phyloP scores from a whole-genome alignment of 2,797 vertebrate genomes.

The Propithecus perrieri region DNA sequence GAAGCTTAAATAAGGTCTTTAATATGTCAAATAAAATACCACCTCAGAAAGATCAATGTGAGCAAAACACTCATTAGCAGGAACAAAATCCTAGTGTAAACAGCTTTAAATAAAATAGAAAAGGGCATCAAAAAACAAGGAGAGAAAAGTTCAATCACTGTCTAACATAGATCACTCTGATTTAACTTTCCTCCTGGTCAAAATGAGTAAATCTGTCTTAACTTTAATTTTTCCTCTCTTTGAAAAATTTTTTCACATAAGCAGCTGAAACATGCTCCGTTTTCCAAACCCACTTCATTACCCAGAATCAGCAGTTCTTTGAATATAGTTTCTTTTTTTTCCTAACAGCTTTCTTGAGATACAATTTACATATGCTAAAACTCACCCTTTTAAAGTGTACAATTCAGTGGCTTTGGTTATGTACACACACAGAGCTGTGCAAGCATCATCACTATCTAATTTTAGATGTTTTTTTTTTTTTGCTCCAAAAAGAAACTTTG shows the following conservation, averaged over 20 bases:
- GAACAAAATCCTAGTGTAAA: slow-evolving; percentile 57
- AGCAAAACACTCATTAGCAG: slow-evolving; percentile 54
- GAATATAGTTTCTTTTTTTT: neutral
- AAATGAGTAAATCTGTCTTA: neutral
- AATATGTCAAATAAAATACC: slow-evolving; percentile 55
- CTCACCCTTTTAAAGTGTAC: neutral
- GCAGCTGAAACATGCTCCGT: neutral
- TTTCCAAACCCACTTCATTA: neutral
- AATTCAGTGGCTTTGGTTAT: neutral
- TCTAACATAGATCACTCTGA: neutral
- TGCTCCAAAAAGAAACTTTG: neutral
- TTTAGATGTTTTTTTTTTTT: neutral
- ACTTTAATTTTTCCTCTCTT: neutral
- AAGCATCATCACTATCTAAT: neutral
- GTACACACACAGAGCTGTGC: neutral
- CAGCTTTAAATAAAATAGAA: slow-evolving; percentile 63
- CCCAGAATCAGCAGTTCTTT: neutral
- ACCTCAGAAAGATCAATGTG: slow-evolving; percentile 63
- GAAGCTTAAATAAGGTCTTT: slow-evolving; percentile 51
- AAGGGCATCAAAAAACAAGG: slow-evolving; percentile 4
- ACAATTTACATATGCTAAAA: neutral
- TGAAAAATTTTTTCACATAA: neutral
- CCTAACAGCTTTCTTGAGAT: neutral
- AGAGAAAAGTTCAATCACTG: neutral
- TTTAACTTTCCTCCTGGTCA: neutral